Conservation (phyloP, 2,888 invertebrate genomes). For the Nezara viridula region DNA sequence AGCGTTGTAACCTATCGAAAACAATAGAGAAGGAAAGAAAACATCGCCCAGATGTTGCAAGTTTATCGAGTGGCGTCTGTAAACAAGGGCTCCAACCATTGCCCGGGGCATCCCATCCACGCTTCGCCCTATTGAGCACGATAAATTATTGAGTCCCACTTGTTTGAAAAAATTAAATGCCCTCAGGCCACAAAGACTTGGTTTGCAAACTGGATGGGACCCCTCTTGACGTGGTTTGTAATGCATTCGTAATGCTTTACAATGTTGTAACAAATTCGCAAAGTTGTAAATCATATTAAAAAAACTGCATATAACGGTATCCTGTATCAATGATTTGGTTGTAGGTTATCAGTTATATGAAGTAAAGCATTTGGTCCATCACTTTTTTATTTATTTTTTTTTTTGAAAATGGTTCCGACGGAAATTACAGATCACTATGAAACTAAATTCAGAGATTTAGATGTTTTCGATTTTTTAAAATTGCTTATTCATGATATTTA, state of each 20-base stretch:
- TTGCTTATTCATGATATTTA: no score
- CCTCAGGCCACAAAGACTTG: background rate
- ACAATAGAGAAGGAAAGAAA: conserved; percentile 40
- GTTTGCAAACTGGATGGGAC: background rate
- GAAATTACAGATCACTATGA: no score
- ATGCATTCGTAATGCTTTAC: background rate
- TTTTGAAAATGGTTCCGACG: no score
- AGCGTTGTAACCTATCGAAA: background rate
- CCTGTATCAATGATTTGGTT: background rate
- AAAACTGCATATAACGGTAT: background rate
- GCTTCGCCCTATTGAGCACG: conserved; percentile 24
- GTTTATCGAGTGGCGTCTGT: conserved; percentile 10
- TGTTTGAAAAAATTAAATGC: conserved; percentile 4
- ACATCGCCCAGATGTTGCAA: conserved; percentile 33
- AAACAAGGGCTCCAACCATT: background rate
- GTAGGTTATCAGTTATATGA: background rate
- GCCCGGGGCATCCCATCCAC: background rate
- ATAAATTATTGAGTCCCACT: conserved; percentile 19
- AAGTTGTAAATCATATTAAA: background rate
- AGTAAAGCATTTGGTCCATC: background rate
- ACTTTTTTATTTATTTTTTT: no score
- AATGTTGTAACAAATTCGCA: background rate
- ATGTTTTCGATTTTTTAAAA: no score
- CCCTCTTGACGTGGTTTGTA: background rate
- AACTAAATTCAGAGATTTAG: no score